phyloP scores from a whole-genome alignment of 2,113 vertebrate species.

The Electrona antarctica region DNA sequence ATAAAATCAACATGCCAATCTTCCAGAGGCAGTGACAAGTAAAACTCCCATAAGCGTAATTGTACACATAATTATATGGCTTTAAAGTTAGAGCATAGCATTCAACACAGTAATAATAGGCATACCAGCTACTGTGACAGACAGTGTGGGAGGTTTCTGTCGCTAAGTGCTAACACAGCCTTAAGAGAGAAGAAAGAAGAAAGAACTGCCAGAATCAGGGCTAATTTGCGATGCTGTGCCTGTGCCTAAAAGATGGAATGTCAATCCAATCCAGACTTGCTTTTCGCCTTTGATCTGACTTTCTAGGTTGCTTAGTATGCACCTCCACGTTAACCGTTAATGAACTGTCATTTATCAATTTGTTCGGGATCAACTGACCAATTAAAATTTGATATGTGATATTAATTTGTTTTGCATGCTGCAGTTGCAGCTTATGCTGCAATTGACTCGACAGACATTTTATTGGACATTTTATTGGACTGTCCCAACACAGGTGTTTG shows the following conservation, averaged over 20 bases:
- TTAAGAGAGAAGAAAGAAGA: not conserved
- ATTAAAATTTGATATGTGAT: not conserved
- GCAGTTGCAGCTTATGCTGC: not conserved
- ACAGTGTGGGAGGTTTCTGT: not conserved
- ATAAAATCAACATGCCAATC: not conserved
- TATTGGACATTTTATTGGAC: not conserved
- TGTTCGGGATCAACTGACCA: not conserved
- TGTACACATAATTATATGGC: constrained; percentile 4
- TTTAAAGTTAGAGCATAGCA: constrained; percentile 8
- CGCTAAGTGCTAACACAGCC: constrained; percentile 20
- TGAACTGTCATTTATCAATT: not conserved
- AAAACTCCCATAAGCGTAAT: not conserved
- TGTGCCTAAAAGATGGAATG: not conserved
- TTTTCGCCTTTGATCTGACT: not conserved
- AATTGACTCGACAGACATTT: not conserved
- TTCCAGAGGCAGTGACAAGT: not conserved
- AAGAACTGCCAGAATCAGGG: not conserved
- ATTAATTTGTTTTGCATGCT: not conserved
- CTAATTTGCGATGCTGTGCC: not conserved
- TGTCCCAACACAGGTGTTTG: not conserved
- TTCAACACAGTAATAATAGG: not conserved
- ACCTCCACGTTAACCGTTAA: not conserved
- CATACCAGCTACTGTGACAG: constrained; percentile 6
- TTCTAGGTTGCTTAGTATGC: not conserved
- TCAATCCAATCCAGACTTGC: not conserved